Conservation (phyloP, 2,797 vertebrate species). For the Xenops minutus region DNA sequence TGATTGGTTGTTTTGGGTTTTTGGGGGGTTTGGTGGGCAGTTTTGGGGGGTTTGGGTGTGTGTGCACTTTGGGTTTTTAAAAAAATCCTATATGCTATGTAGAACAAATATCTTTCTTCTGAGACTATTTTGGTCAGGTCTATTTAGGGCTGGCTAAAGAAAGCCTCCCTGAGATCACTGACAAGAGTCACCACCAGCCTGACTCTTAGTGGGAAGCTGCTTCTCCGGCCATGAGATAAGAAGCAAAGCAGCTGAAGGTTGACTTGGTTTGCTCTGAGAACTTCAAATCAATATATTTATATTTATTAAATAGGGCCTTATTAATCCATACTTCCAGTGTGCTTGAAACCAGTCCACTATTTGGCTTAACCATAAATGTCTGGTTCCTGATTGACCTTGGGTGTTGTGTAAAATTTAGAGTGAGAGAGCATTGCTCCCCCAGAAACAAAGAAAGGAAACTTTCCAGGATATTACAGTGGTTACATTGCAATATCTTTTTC, state of each 20-base stretch:
- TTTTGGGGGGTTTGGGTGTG: neutral
- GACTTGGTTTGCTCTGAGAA: neutral
- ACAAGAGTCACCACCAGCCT: neutral
- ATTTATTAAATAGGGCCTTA: neutral
- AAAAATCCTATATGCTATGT: neutral
- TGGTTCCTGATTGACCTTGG: neutral
- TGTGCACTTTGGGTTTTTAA: neutral
- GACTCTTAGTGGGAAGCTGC: neutral
- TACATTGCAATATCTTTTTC: conserved; percentile 22
- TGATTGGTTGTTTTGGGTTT: neutral
- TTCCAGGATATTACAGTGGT: conserved; percentile 20
- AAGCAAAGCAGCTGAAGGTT: neutral
- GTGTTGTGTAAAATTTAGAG: neutral
- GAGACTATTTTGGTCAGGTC: neutral
- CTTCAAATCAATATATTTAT: neutral
- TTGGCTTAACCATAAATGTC: neutral
- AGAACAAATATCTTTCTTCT: neutral
- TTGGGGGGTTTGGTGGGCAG: neutral
- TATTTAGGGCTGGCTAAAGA: neutral
- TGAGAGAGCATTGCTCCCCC: neutral
- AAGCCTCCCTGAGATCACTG: neutral
- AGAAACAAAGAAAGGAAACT: conserved; percentile 35
- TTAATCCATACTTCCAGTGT: neutral
- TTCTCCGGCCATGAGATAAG: neutral
- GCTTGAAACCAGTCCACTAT: neutral